Conservation (phyloP, 2,888 invertebrate species). For the Caenorhabditis sp. region DNA sequence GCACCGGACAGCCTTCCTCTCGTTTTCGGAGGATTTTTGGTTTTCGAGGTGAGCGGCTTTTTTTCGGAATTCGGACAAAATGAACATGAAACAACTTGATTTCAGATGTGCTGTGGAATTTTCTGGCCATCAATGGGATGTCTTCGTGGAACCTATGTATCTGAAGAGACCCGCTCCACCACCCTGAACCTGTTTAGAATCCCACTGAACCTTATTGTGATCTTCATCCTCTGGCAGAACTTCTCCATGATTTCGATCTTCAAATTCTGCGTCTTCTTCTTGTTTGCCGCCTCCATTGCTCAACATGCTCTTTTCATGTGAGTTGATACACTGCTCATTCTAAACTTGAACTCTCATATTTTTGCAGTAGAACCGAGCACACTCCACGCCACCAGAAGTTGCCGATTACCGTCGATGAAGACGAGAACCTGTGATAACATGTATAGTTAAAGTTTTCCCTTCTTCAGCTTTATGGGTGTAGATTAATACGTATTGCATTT, state of each 20-base stretch:
- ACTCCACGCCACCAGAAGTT: conserved; percentile 52
- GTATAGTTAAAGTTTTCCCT: neutral
- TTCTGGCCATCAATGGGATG: conserved; percentile 86
- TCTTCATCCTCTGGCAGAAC: conserved; percentile 84
- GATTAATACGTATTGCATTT: conserved; percentile 24
- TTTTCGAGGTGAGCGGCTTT: conserved; percentile 84
- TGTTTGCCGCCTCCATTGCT: conserved; percentile 82
- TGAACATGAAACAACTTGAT: neutral
- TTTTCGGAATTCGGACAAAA: neutral
- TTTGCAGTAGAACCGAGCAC: conserved; percentile 55
- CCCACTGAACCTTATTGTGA: conserved; percentile 85
- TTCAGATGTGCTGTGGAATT: conserved; percentile 84
- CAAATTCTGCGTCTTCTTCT: conserved; percentile 84
- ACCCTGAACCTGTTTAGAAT: conserved; percentile 85
- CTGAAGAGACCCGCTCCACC: conserved; percentile 85
- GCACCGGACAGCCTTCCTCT: conserved; percentile 80
- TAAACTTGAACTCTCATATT: neutral
- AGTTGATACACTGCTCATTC: neutral
- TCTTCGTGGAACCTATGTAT: conserved; percentile 84
- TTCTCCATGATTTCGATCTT: conserved; percentile 84
- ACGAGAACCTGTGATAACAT: conserved; percentile 27
- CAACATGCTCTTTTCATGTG: conserved; percentile 75
- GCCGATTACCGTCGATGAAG: conserved; percentile 51
- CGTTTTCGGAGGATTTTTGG: conserved; percentile 84
- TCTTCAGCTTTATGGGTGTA: conserved; percentile 47